Evolutionary conservation across 2,113 vertebrate genomes (phyloP), one percentile per base, ranked within the genome.

Genomic region (Perca schrenkii): DNA sequence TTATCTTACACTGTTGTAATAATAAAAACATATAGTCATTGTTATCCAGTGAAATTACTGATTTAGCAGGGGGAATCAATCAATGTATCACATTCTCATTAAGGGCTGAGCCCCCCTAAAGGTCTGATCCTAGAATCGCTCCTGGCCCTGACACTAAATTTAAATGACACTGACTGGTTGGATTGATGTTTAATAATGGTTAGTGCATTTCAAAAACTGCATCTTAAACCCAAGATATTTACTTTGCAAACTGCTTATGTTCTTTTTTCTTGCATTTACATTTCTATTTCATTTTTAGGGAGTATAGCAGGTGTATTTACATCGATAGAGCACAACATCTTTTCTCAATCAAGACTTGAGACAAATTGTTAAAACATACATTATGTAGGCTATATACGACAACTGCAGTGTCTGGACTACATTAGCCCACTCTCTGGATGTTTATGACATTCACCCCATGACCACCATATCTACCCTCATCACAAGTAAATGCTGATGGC

Each of bases 231-330:
- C 25, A 43, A 28, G 6, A 15, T 43, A 64, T 14, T 50, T 3
- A 50, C 28, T 49, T 5, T 65, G 15, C 21, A 62, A 53, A 21
- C 54, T 56, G 22, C 50, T 21, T 25, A 8, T 53, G n/a, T 57
- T 4, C n/a, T 4, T 2, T 19, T 43, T 43, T 64, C n/a, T 43
- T 34, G 0, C 15, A 46, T 4, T 28, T 10, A 14, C 0, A 3
- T 75, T 53, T 50, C 63, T 4, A 57, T 66, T 46, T 70, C 2
- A 63, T 71, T 70, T 61, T 80, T 61, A 56, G 19, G 22, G 34
- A 19, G 46, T 28, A 31, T 25, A 75, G 22, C 40, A 22, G 52
- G 15, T 28, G 4, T 22, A 43, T 70, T 49, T 61, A 46, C 10
- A 61, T 3, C 63, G 14, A 52, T n/a, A 28, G 56, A 6, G 4